Evolutionary conservation across 2,888 invertebrate species (phyloP), one percentile per base, ranked within the genome.

Genomic region (Tipula confusa): DNA sequence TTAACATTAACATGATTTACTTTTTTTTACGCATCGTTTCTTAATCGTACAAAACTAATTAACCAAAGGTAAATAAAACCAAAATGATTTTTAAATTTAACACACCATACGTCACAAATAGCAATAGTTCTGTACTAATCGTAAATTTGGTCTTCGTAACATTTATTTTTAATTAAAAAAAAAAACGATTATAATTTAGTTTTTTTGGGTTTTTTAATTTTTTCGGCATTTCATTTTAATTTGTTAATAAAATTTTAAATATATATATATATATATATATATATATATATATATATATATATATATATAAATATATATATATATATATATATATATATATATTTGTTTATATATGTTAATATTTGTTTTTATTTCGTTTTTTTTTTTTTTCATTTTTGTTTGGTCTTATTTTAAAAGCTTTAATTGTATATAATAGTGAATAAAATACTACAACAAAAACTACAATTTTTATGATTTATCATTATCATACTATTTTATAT

Each of bases 131-230:
- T 43, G n/a, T n/a, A n/a, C n/a, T n/a, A 43, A 43, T 43, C 43
- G 43, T n/a, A 43, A 64, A 11, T 48, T 64, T 43, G 43, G 15
- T 43, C 43, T 43, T 15, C 3, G 15, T 3, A 7, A 43, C n/a
- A 43, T 43, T 9, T 15, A 15, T 15, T 43, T n/a, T 43, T 43
- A 3, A 43, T 15, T 33, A 9, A 33, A 43, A 43, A 43, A 15
- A 6, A 43, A 2, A 24, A 64, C 7, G 24, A 64, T 64, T 24
- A 64, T 64, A 24, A 64, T 64, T 64, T 64, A 9, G 64, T 64
- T 64, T 64, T 64, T 64, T 64, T 64, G 64, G 64, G 64, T 64
- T 64, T 64, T 64, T 64, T 64, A 24, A 24, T 64, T 64, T 64
- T 64, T 64, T 64, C 43, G 24, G 24, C 24, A 64, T 64, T 64